Evolutionary conservation across 2,797 vertebrate species (phyloP), one percentile per base, ranked within the genome.

Genomic region (Platalea minor): DNA sequence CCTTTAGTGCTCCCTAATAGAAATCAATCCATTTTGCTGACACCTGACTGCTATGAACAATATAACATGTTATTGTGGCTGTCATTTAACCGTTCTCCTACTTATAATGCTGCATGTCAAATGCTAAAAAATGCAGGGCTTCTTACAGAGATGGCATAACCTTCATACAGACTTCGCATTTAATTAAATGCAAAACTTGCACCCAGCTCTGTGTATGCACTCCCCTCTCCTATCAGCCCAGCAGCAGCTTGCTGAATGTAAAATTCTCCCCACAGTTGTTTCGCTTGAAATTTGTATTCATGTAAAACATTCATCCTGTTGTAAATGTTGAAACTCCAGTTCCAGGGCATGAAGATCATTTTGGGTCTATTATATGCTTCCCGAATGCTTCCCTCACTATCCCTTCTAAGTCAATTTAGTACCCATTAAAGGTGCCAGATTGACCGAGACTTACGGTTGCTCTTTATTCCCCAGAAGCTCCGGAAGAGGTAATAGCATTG

Each of bases 31-130:
- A 54, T 77, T 91, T 50, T 77, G 23, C 75, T 94, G 88, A 87
- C 88, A 95, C 48, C 56, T 89, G 89, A 77, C 81, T 95, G 60
- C 77, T 76, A 29, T 15, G 84, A 94, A 94, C 83, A 89, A 63
- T 68, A 31, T 13, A 91, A 74, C 68, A 4, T 74, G 83, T 76
- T 91, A 90, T 82, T 83, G 80, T 57, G 54, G 18, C 85, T 91
- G 94, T 60, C 94, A 80, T 65, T 79, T 83, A 88, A 35, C 79
- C 21, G 8, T 85, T 90, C 75, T 57, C 46, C 74, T 53, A 29
- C 61, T 76, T 56, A 28, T 0, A 91, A 69, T 26, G 51, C 69
- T 79, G 59, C 24, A 59, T 79, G 60, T 50, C 65, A 92, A 92
- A 84, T 21, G n/a, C 61, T 87, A 72, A 91, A 94, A 53, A 86